phyloP scores from a whole-genome alignment of 2,797 vertebrate genomes.

The Pangasius sanitwongsei region DNA sequence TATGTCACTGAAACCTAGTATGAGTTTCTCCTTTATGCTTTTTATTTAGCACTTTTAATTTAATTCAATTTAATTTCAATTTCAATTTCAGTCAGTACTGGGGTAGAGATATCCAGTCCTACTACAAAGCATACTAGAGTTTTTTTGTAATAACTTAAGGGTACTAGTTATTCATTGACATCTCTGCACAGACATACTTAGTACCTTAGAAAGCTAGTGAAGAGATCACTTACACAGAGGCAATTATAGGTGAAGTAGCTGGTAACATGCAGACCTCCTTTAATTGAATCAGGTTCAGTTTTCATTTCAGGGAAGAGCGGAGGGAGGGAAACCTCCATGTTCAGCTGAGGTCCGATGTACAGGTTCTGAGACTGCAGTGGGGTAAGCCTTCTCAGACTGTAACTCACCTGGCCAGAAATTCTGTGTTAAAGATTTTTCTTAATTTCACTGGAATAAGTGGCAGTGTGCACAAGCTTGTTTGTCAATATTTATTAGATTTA shows the following conservation, averaged over 20 bases:
- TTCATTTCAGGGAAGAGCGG: slow-evolving; percentile 76
- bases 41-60: background rate
- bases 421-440: background rate
- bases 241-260: slow-evolving; percentile 91
- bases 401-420: slow-evolving; percentile 71
- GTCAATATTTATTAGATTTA: background rate
- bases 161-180: background rate
- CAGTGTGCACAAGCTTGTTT: background rate
- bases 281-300: slow-evolving; percentile 78
- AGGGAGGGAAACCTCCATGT: slow-evolving; percentile 55
- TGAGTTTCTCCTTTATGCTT: background rate
- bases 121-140: background rate
- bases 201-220: background rate
- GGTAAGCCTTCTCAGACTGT: slow-evolving; percentile 80
- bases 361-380: slow-evolving; percentile 85
- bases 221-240: slow-evolving; percentile 72
- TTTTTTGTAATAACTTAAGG: background rate
- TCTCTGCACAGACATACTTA: background rate
- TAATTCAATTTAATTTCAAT: background rate
- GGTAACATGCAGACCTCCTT: slow-evolving; percentile 83
- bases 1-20: background rate
- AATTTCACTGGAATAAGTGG: background rate
- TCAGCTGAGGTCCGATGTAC: slow-evolving; percentile 81
- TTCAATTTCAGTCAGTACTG: background rate
- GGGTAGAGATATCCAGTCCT: background rate